Conservation (phyloP, 2,888 invertebrate species). For the Scrobipalpa atriplicella region DNA sequence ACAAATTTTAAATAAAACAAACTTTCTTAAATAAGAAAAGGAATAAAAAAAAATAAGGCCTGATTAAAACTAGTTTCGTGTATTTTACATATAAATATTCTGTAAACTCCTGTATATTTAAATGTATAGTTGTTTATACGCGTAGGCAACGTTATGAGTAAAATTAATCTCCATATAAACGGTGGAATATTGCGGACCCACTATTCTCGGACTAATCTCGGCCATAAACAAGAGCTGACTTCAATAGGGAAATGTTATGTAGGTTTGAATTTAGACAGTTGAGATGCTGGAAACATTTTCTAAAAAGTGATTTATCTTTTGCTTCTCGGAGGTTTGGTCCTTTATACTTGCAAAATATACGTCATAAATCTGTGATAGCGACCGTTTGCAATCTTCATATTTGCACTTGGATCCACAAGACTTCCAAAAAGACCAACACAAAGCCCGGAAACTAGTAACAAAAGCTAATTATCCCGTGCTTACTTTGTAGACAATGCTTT, state of each 20-base stretch:
- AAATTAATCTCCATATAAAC: slow-evolving; percentile 42
- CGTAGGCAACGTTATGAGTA: slow-evolving; percentile 28
- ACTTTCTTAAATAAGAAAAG: too few species aligned
- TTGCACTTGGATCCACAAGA: slow-evolving; percentile 14
- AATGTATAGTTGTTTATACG: neutral
- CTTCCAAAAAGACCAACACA: slow-evolving; percentile 34
- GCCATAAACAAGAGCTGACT: slow-evolving; percentile 52
- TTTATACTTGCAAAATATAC: neutral
- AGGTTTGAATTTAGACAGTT: neutral
- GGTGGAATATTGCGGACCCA: slow-evolving; percentile 45
- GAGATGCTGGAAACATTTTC: too few species aligned
- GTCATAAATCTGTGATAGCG: slow-evolving; percentile 1
- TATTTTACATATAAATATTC: too few species aligned
- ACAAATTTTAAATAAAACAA: too few species aligned
- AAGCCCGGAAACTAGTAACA: slow-evolving; percentile 48
- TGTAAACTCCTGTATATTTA: neutral
- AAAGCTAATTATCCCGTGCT: slow-evolving; percentile 66
- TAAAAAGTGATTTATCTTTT: neutral
- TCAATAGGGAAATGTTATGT: neutral
- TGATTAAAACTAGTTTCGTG: too few species aligned
- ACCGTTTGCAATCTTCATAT: slow-evolving; percentile 13
- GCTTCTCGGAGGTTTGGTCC: slow-evolving; percentile 11
- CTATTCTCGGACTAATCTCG: slow-evolving; percentile 60
- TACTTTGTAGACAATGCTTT: slow-evolving; percentile 65
- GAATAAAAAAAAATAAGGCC: too few species aligned